Evolutionary conservation across 1,140 invertebrate genomes (phyloP).

Genomic region (Thalassaphorura encarpata): DNA sequence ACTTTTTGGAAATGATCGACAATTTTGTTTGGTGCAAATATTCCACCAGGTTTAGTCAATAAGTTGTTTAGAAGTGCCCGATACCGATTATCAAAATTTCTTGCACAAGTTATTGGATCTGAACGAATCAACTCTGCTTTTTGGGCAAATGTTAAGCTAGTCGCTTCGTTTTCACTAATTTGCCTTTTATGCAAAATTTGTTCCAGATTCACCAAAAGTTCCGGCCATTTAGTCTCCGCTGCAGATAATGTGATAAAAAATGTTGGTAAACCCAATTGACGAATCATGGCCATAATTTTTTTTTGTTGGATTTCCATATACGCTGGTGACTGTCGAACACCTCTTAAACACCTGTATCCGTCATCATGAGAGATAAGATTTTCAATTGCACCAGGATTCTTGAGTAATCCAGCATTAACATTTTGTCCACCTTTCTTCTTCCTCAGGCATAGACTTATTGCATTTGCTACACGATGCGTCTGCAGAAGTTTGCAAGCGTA

Average conservation of each 20-base stretch:
- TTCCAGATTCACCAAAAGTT: constrained; percentile 37
- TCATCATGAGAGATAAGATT: constrained; percentile 8
- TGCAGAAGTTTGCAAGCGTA: constrained; percentile 6
- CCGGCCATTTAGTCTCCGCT: constrained; percentile 37
- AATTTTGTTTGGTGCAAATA: background rate
- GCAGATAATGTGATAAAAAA: constrained; percentile 37
- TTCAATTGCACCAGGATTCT: background rate
- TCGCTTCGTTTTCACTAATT: constrained; percentile 26
- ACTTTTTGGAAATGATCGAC: too few relatives aligned
- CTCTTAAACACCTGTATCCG: constrained; percentile 29
- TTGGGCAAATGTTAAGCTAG: constrained; percentile 30
- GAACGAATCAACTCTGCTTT: constrained; percentile 37
- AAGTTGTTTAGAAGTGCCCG: background rate
- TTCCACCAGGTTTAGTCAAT: background rate
- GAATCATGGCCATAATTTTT: constrained; percentile 35
- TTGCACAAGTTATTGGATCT: constrained; percentile 39
- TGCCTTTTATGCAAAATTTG: constrained; percentile 34
- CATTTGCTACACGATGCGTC: constrained; percentile 4
- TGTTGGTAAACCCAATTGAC: constrained; percentile 37
- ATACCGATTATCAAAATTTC: background rate
- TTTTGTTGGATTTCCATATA: constrained; percentile 12
- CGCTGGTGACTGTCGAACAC: constrained; percentile 32
- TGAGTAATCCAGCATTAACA: constrained; percentile 6
- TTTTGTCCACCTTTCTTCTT: constrained; percentile 18
- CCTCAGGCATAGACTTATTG: constrained; percentile 16